These are phyloP conservation scores for Columba livia DNA, from an alignment of 2,113 vertebrate species.

Conservation along the genomic window DNA sequence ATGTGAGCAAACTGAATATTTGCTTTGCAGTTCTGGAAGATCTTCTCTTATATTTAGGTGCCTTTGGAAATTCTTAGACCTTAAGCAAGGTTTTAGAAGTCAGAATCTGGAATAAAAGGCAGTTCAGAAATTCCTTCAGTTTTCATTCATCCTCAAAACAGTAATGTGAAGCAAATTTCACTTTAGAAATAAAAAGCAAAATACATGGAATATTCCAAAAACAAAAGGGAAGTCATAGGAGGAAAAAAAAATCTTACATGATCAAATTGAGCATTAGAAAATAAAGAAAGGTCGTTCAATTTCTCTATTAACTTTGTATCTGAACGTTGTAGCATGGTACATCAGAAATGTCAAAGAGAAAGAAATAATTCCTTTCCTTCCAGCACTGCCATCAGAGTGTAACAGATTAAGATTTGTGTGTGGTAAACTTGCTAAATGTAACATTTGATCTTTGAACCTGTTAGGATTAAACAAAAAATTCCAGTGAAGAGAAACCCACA, in stretches of 20 bases:
- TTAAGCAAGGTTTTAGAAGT: not conserved
- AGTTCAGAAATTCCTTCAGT: not conserved
- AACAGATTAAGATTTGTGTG: not conserved
- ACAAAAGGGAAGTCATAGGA: not conserved
- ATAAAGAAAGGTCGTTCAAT: not conserved
- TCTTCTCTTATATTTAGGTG: not conserved
- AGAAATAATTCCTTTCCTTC: not conserved
- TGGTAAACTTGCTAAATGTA: not conserved
- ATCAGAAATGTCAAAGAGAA: not conserved
- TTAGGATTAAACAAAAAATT: not conserved
- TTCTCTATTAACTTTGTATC: not conserved
- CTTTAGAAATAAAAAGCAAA: not conserved
- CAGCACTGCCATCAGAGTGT: not conserved
- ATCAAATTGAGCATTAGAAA: not conserved
- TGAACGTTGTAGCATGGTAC: not conserved
- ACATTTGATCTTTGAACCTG: not conserved
- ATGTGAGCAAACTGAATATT: not conserved
- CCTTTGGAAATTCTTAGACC: not conserved
- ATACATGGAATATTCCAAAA: not conserved
- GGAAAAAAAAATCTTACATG: not conserved
- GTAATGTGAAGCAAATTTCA: not conserved
- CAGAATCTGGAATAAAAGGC: not conserved
- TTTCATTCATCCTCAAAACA: not conserved
- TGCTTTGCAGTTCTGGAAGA: not conserved
- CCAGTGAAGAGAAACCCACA: not conserved